Evolutionary conservation across 2,797 vertebrate genomes (phyloP), one percentile per base, ranked within the genome.

Genomic region (Sebastes miniatus): DNA sequence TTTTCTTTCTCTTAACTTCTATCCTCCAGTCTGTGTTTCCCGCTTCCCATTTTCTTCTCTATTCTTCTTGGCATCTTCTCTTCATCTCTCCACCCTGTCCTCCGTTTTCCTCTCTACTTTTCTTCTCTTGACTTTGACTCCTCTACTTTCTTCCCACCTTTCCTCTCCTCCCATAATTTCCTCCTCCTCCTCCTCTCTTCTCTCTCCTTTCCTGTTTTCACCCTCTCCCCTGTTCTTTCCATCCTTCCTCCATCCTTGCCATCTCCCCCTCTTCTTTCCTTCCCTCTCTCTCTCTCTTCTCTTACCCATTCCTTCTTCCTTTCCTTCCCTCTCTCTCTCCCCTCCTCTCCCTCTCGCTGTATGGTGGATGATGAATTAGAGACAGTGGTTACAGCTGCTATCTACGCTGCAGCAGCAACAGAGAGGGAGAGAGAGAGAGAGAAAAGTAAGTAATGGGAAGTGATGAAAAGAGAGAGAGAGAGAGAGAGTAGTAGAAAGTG

Each of bases 301-400:
- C 3, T 14, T 8, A 29, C 7, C 22, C 8, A 7, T 13, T n/a
- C 29, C 29, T 36, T 6, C 4, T n/a, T n/a, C 29, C 9, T 12
- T 16, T 11, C 58, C 14, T 32, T 3, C 1, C 61, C 20, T 18
- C 20, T 9, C 6, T 43, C 7, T 10, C 39, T 9, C 25, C 25
- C 43, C 12, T 16, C 24, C 8, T 22, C 52, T 11, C 20, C 4
- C 14, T 4, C 8, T 50, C 63, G 14, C 57, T 58, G 77, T 75
- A 50, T 50, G 63, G 74, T 4, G 68, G 83, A 84, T 85, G 81
- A 86, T 86, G 84, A 83, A 83, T 86, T 82, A 74, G 76, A 63
- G 65, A 73, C 81, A 58, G 63, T 20, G 64, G 72, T 78, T 67
- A 63, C 62, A 77, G 76, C 77, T 59, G 79, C 82, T 85, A 82